Evolutionary conservation across 2,888 invertebrate genomes (phyloP).

Genomic region (Polietes domitor): DNA sequence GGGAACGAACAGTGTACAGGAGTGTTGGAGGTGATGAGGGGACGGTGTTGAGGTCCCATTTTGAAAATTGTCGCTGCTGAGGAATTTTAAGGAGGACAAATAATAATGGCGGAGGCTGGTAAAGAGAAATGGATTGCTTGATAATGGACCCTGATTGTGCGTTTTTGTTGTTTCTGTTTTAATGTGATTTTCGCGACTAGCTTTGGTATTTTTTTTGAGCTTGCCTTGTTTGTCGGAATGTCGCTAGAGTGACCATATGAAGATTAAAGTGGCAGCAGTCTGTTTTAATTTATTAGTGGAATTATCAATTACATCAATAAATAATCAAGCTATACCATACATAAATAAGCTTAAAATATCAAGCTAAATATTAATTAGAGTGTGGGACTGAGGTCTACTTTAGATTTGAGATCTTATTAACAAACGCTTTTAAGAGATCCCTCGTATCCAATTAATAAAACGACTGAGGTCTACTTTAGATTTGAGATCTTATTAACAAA

Average conservation of each 20-base stretch:
- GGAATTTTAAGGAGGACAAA: not conserved
- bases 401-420: no score
- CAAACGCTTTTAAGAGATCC: no score
- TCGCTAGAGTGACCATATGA: not conserved
- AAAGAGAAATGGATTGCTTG: slow-evolving; percentile 50
- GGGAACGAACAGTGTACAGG: slow-evolving; percentile 14
- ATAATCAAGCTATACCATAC: no score
- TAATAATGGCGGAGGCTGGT: not conserved
- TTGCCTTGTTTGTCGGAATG: not conserved
- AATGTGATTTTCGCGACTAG: not conserved
- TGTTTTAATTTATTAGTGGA: no score
- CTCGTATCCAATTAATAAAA: no score
- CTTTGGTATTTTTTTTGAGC: not conserved
- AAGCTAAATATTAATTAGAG: no score
- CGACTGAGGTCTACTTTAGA: no score
- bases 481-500: no score
- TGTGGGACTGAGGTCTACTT: no score
- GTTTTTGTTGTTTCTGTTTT: slow-evolving; percentile 11
- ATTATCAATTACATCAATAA: no score
- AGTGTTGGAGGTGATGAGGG: not conserved
- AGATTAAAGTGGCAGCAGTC: no score
- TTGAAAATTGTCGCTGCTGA: slow-evolving; percentile 1
- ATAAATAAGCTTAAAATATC: no score
- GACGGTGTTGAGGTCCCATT: not conserved
- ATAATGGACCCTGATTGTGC: slow-evolving; percentile 41